Percentiles rank a stretch among this genome's conserved stretches.
Conservation (phyloP, 64 coral and sea anemone genomes). For the Montipora sp. region DNA sequence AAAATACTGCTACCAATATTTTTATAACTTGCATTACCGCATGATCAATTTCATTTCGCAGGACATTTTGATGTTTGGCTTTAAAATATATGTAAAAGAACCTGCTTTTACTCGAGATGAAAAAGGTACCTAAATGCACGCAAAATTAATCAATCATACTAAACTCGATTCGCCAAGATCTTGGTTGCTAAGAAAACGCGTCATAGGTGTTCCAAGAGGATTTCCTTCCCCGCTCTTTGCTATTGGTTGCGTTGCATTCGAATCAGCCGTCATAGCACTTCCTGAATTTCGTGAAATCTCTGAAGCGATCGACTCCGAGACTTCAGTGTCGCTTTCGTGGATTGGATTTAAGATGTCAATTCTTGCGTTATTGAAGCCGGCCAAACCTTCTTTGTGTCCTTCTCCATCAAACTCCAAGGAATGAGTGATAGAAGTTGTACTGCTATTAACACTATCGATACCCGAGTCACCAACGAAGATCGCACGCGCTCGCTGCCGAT, state of each 20-base stretch:
- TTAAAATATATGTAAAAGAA: slow-evolving; percentile 23
- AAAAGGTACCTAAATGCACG: neutral
- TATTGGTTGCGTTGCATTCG: slow-evolving; percentile 2
- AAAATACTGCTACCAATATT: too few species aligned
- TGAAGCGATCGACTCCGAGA: slow-evolving; percentile 1
- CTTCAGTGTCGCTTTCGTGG: slow-evolving; percentile 66
- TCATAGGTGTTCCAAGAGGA: slow-evolving; percentile 15
- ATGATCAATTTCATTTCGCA: neutral
- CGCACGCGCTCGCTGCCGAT: slow-evolving; percentile 69
- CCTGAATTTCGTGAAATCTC: slow-evolving; percentile 1
- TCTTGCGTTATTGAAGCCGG: slow-evolving; percentile 18
- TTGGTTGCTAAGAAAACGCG: slow-evolving; percentile 50
- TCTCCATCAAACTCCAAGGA: slow-evolving; percentile 78
- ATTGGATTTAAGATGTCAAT: slow-evolving; percentile 84
- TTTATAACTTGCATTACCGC: too few species aligned
- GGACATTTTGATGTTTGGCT: slow-evolving; percentile 3
- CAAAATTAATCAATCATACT: slow-evolving; percentile 27
- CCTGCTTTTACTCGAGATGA: slow-evolving; percentile 44
- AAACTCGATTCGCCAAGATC: slow-evolving; percentile 66
- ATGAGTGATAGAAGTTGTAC: slow-evolving; percentile 73
- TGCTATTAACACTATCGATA: slow-evolving; percentile 88
- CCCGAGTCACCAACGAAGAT: slow-evolving; percentile 93
- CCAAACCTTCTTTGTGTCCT: slow-evolving; percentile 60
- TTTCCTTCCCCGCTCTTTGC: neutral
- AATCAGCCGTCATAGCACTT: neutral